phyloP scores from a whole-genome alignment of 2,888 invertebrate species.

The Cryptosula pallasiana region DNA sequence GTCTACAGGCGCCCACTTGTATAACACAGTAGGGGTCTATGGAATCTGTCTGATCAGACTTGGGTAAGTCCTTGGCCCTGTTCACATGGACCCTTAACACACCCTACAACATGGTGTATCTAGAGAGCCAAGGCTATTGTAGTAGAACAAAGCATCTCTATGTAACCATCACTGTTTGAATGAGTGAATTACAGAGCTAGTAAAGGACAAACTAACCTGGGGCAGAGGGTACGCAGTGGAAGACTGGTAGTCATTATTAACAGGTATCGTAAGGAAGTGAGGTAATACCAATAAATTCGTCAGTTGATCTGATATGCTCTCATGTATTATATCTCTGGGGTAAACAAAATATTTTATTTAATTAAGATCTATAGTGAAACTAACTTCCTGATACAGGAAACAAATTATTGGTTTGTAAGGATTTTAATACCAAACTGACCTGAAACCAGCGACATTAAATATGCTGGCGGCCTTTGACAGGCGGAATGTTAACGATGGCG shows the following conservation, averaged over 20 bases:
- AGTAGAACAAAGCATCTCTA: too few relatives aligned
- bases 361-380: too few relatives aligned
- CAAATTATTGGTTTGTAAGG: too few relatives aligned
- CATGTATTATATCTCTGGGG: constrained; percentile 20
- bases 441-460: constrained; percentile 21
- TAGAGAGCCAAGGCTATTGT: too few relatives aligned
- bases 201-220: background rate
- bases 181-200: too few relatives aligned
- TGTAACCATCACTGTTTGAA: too few relatives aligned
- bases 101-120: background rate
- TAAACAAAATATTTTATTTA: too few relatives aligned
- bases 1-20: constrained; percentile 4
- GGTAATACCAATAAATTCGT: background rate
- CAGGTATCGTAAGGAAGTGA: constrained; percentile 17
- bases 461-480: constrained; percentile 12
- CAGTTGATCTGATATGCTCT: constrained; percentile 22
- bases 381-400: too few relatives aligned
- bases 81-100: constrained; percentile 6
- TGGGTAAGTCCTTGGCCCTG: constrained; percentile 16
- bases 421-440: too few relatives aligned
- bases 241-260: constrained; percentile 9
- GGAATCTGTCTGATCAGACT: background rate
- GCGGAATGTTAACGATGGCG: background rate
- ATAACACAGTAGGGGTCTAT: constrained; percentile 22
- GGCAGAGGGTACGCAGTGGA: constrained; percentile 19